A percentile compares a stretch with the other conserved stretches of the same genome.
phyloP scores from a whole-genome alignment of 2,888 invertebrate species.

The Spilarctia lutea region DNA sequence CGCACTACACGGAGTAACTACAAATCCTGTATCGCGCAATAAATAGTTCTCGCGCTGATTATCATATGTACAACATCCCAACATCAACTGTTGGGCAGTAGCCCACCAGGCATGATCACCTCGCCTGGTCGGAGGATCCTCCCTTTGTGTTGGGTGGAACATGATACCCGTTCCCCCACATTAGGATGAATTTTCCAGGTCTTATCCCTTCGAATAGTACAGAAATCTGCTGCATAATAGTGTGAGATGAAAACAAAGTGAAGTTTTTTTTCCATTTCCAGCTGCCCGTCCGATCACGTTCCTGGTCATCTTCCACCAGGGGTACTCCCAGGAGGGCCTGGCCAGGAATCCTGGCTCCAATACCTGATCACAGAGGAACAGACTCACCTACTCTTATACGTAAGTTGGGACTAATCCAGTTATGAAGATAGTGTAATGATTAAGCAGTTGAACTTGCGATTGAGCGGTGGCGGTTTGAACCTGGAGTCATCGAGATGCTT shows the following conservation, averaged over 20 bases:
- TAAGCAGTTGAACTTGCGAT: background rate
- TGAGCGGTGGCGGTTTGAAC: background rate
- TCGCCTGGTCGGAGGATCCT: too few species aligned
- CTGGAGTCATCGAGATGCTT: background rate
- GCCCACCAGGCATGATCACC: too few species aligned
- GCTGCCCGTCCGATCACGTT: constrained; percentile 66
- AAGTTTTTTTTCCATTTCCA: constrained; percentile 28
- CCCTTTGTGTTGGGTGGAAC: too few species aligned
- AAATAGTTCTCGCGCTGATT: too few species aligned
- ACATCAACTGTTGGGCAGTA: too few species aligned
- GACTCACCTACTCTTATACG: constrained; percentile 73
- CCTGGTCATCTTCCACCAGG: constrained; percentile 55
- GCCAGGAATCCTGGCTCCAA: constrained; percentile 43
- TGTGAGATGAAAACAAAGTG: background rate
- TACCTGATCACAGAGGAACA: constrained; percentile 49
- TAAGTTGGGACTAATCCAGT: constrained; percentile 44
- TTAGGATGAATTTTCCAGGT: background rate
- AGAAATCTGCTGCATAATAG: background rate
- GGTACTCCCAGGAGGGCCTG: constrained; percentile 61
- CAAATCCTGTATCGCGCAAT: too few species aligned
- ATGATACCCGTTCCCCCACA: too few species aligned
- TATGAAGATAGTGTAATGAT: background rate
- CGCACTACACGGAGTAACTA: too few species aligned
- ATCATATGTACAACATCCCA: too few species aligned
- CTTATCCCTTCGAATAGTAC: background rate